These are phyloP conservation scores for Endotricha flammealis DNA, from an alignment of 2,888 invertebrate species.

Conservation along the genomic window DNA sequence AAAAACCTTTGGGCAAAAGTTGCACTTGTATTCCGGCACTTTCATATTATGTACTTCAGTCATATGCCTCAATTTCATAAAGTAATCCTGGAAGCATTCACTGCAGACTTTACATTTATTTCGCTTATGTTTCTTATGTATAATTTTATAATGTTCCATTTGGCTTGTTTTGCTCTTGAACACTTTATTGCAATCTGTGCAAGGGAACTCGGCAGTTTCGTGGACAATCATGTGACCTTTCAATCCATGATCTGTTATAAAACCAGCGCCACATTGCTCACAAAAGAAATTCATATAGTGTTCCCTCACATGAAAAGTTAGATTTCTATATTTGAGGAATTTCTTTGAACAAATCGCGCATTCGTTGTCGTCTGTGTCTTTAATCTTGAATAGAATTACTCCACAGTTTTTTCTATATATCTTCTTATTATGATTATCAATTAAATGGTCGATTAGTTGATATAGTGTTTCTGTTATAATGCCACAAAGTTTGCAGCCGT, in stretches of 20 bases:
- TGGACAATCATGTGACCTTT: slow-evolving; percentile 31
- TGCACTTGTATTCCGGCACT: neutral
- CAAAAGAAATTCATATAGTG: slow-evolving; percentile 40
- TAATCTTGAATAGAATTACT: slow-evolving; percentile 11
- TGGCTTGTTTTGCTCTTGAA: neutral
- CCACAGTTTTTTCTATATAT: slow-evolving; percentile 12
- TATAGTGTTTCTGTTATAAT: slow-evolving; percentile 2
- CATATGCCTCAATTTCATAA: neutral
- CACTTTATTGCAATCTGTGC: slow-evolving; percentile 1
- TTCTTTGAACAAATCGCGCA: slow-evolving; percentile 11
- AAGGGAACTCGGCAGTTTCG: slow-evolving; percentile 19
- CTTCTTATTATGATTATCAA: slow-evolving; percentile 9
- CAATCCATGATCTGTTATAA: slow-evolving; percentile 28
- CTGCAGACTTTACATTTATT: neutral
- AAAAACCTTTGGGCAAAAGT: neutral
- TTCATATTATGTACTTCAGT: neutral
- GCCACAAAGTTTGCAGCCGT: slow-evolving; percentile 19
- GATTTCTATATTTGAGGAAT: slow-evolving; percentile 10
- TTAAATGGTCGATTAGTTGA: slow-evolving; percentile 13
- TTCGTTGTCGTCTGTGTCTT: slow-evolving; percentile 9
- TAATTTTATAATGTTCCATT: neutral
- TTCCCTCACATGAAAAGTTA: slow-evolving; percentile 33
- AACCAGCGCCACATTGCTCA: slow-evolving; percentile 35
- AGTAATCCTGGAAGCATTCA: neutral
- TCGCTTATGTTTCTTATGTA: neutral